These are phyloP conservation scores for Glaucidium brasilianum DNA, from an alignment of 2,113 vertebrate genomes.

Conservation along the genomic window DNA sequence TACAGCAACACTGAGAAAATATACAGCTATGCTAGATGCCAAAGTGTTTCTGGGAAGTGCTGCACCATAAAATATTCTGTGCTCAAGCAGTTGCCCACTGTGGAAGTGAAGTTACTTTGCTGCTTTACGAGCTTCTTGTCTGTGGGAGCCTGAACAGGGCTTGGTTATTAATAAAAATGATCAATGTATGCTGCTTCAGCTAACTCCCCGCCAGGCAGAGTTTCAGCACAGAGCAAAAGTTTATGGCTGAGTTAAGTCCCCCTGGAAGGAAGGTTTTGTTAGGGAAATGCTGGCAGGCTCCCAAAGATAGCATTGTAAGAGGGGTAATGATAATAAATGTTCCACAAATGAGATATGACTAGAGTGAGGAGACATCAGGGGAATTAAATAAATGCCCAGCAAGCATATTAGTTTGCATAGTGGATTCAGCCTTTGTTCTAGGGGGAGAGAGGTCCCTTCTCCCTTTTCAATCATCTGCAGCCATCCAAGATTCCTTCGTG, in stretches of 20 bases:
- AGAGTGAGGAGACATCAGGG: conserved; percentile 1
- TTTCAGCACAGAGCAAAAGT: conserved; percentile 33
- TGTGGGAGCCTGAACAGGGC: not conserved
- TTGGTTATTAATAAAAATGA: conserved; percentile 29
- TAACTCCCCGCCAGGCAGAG: conserved; percentile 16
- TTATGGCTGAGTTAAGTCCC: conserved; percentile 25
- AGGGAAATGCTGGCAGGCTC: conserved; percentile 49
- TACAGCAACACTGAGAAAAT: not conserved
- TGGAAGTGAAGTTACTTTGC: not conserved
- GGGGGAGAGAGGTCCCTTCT: not conserved
- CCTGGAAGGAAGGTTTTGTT: conserved; percentile 49
- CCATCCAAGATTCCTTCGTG: not conserved
- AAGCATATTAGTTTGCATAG: conserved; percentile 7
- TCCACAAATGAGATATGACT: not conserved
- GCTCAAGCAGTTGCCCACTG: not conserved
- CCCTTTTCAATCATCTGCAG: not conserved
- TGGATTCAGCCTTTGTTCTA: conserved; percentile 19
- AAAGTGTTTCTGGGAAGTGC: not conserved
- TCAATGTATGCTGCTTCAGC: conserved; percentile 8
- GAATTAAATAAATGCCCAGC: conserved; percentile 39
- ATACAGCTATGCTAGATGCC: not conserved
- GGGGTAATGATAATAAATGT: conserved; percentile 48
- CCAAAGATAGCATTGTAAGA: conserved; percentile 42
- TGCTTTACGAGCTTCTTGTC: not conserved
- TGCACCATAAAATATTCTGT: not conserved